Evolutionary conservation across 1,140 invertebrate genomes (phyloP).

Genomic region (Dufourea novaeangliae): DNA sequence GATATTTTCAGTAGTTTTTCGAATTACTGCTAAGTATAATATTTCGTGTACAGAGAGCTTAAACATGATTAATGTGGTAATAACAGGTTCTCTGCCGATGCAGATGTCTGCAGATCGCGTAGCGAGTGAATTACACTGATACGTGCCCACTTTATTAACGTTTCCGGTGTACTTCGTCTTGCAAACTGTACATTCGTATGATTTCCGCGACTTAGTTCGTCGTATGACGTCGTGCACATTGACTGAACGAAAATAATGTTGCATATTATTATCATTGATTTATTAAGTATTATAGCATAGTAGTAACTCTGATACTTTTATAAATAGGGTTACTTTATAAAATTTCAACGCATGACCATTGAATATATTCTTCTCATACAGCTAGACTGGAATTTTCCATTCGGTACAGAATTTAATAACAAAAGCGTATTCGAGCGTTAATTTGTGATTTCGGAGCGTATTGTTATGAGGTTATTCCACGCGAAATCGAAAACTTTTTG

Average conservation of each 20-base stretch:
- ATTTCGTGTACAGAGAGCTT: background rate
- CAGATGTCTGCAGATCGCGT: background rate
- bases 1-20: background rate
- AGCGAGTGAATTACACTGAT: background rate
- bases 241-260: too few relatives aligned
- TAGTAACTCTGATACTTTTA: too few relatives aligned
- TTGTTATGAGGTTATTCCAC: too few relatives aligned
- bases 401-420: background rate
- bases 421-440: too few relatives aligned
- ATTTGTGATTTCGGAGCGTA: too few relatives aligned
- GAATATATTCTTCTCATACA: too few relatives aligned
- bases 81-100: background rate
- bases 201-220: background rate
- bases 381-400: background rate
- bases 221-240: too few relatives aligned
- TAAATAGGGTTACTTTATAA: too few relatives aligned
- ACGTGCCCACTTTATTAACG: background rate
- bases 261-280: too few relatives aligned
- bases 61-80: background rate
- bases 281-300: too few relatives aligned
- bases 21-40: background rate
- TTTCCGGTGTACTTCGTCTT: conserved; percentile 16
- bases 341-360: too few relatives aligned
- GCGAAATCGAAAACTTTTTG: too few relatives aligned
- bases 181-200: background rate